Evolutionary conservation across 1,140 invertebrate genomes (phyloP).

Genomic region (Cydia strobilella): DNA sequence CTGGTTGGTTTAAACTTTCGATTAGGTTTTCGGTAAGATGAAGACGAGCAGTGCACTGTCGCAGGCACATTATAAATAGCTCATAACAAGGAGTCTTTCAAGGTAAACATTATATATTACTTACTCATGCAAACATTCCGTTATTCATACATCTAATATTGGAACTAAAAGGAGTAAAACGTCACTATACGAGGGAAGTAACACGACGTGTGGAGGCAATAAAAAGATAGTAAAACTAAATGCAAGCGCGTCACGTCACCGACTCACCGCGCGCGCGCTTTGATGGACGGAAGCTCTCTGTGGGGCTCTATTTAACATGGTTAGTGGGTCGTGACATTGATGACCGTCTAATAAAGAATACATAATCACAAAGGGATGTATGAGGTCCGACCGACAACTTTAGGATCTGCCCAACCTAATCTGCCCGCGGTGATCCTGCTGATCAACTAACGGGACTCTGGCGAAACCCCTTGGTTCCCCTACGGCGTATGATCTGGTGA

Average conservation of each 20-base stretch:
- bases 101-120: not conserved
- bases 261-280: too few species aligned
- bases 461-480: too few species aligned
- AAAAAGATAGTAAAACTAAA: not conserved
- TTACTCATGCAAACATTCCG: not conserved
- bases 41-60: not conserved
- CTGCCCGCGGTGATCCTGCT: too few species aligned
- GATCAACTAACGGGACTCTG: too few species aligned
- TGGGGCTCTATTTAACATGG: not conserved
- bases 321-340: not conserved
- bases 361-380: too few species aligned
- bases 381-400: too few species aligned
- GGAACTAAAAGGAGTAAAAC: not conserved
- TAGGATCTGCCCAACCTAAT: too few species aligned
- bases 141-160: conserved; percentile 1
- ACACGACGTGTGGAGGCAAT: not conserved
- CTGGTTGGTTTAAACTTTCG: too few species aligned
- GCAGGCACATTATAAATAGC: not conserved
- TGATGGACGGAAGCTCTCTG: not conserved
- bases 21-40: too few species aligned
- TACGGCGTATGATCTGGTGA: too few species aligned
- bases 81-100: not conserved
- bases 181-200: not conserved
- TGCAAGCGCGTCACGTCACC: too few species aligned
- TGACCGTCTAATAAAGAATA: too few species aligned